phyloP scores from a whole-genome alignment of 1,140 invertebrate species.

The Calosoma granatense region DNA sequence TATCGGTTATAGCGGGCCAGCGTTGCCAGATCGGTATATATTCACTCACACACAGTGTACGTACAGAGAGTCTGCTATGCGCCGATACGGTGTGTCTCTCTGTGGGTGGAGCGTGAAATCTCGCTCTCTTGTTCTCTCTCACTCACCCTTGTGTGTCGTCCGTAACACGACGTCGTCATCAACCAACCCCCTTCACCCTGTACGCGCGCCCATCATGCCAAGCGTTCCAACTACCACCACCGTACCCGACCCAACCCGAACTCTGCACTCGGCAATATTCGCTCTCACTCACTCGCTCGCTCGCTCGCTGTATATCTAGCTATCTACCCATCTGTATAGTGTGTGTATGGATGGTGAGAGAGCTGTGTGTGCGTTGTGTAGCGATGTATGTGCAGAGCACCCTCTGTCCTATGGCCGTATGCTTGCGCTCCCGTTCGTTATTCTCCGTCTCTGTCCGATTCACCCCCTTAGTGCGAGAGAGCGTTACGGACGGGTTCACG shows the following conservation, averaged over 20 bases:
- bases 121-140: too few relatives aligned
- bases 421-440: not conserved
- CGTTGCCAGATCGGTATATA: slow-evolving; percentile 25
- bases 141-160: not conserved
- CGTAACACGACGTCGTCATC: not conserved
- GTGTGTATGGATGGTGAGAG: too few relatives aligned
- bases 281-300: not conserved
- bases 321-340: too few relatives aligned
- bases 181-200: not conserved
- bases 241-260: too few relatives aligned
- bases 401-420: too few relatives aligned
- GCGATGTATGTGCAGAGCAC: not conserved
- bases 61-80: too few relatives aligned
- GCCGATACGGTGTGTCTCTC: slow-evolving; percentile 28
- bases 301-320: not conserved
- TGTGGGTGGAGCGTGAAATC: slow-evolving; percentile 3
- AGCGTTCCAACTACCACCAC: not conserved
- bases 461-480: not conserved
- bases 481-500: slow-evolving; percentile 3
- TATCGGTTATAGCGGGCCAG: slow-evolving; percentile 30
- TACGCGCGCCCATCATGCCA: not conserved
- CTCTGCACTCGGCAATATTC: too few relatives aligned
- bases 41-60: too few relatives aligned
- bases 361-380: too few relatives aligned
- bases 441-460: not conserved